Conservation (phyloP, 2,113 vertebrate species). For the Oncorhynchus clarkii region DNA sequence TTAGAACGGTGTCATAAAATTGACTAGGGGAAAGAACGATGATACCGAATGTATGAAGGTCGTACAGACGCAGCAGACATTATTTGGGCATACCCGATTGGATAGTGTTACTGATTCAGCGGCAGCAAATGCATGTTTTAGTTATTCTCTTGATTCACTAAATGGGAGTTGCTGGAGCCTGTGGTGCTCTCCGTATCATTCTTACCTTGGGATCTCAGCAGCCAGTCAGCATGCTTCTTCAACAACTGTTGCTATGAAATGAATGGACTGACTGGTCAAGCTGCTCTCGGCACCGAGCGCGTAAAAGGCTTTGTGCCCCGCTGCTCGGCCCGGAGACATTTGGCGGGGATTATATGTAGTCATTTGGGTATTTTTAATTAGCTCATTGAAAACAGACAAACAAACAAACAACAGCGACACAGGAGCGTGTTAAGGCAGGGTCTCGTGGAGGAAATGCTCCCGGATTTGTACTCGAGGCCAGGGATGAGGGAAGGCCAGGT, state of each 20-base stretch:
- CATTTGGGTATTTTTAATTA: background rate
- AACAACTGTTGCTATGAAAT: slow-evolving; percentile 11
- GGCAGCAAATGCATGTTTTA: background rate
- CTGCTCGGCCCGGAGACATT: background rate
- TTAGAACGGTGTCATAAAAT: slow-evolving; percentile 18
- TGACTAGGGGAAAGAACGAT: background rate
- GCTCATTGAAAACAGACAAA: background rate
- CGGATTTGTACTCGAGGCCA: background rate
- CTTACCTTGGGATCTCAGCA: background rate
- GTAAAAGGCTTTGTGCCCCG: background rate
- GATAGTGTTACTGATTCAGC: background rate
- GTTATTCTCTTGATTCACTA: background rate
- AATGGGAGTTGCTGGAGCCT: background rate
- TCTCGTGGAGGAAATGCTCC: background rate
- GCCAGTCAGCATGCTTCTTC: background rate
- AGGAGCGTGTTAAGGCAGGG: background rate
- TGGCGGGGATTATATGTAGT: background rate
- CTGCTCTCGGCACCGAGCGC: background rate
- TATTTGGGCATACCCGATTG: background rate
- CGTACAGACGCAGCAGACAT: background rate
- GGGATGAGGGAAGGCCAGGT: background rate
- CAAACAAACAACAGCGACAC: background rate
- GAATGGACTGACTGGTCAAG: slow-evolving; percentile 1
- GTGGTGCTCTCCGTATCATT: background rate
- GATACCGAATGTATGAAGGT: background rate